phyloP scores from a whole-genome alignment of 92 coral and sea anemone genomes.

The Epizoanthus ramosus region DNA sequence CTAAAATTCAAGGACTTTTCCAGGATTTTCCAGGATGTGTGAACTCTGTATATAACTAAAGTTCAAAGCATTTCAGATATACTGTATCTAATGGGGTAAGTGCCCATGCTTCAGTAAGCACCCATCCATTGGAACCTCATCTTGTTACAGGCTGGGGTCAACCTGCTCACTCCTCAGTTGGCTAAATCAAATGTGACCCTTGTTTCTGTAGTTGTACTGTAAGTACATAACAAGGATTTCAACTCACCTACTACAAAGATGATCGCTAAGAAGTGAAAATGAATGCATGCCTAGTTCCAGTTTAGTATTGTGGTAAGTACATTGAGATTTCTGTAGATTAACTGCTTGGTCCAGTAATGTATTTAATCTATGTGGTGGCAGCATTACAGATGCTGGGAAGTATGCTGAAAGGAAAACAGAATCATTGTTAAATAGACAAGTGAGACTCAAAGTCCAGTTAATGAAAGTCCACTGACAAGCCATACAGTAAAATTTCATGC shows the following conservation, averaged over 20 bases:
- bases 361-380: constrained; percentile 96
- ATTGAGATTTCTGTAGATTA: constrained; percentile 91
- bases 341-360: constrained; percentile 92
- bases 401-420: constrained; percentile 74
- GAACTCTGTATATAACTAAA: too few relatives aligned
- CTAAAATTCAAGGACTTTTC: too few relatives aligned
- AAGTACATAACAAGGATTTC: not conserved
- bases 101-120: too few relatives aligned
- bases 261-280: constrained; percentile 90
- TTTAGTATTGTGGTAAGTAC: constrained; percentile 92
- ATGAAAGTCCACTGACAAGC: not conserved
- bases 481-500: not conserved
- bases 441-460: not conserved
- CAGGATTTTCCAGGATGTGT: too few relatives aligned
- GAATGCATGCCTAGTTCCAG: constrained; percentile 87
- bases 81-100: too few relatives aligned
- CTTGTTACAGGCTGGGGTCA: too few relatives aligned
- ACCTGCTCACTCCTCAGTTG: too few relatives aligned
- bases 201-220: too few relatives aligned
- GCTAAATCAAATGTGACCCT: too few relatives aligned
- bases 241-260: constrained; percentile 87
- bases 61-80: too few relatives aligned
- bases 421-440: not conserved
- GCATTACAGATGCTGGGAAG: constrained; percentile 98
- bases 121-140: too few relatives aligned